These are phyloP conservation scores for Apotomis betuletana DNA, from an alignment of 2,888 invertebrate genomes.

Conservation along the genomic window DNA sequence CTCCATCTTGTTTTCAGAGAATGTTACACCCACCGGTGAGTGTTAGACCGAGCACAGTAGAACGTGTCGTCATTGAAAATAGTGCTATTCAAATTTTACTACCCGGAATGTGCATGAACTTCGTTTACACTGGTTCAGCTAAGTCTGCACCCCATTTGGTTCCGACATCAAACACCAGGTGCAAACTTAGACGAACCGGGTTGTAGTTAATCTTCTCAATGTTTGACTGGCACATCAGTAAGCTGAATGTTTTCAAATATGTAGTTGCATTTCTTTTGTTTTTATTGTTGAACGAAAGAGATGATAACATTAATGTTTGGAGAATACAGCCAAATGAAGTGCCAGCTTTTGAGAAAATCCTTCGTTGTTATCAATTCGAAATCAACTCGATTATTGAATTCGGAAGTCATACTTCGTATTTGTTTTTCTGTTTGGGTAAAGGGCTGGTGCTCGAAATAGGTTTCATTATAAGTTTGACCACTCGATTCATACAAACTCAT, in stretches of 20 bases:
- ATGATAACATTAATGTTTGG: too few relatives aligned
- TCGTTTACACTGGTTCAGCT: slow-evolving; percentile 3
- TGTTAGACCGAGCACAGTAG: slow-evolving; percentile 75
- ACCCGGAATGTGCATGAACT: slow-evolving; percentile 43
- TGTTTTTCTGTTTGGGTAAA: neutral
- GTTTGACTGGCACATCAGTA: neutral
- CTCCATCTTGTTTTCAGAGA: slow-evolving; percentile 84
- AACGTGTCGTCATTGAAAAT: slow-evolving; percentile 47
- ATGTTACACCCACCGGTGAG: slow-evolving; percentile 83
- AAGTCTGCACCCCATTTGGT: neutral
- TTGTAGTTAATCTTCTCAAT: slow-evolving; percentile 28
- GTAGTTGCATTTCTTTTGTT: too few relatives aligned
- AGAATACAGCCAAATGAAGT: too few relatives aligned
- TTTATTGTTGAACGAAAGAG: too few relatives aligned
- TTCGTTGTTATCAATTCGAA: slow-evolving; percentile 15
- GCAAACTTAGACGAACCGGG: neutral
- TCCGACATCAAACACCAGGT: neutral
- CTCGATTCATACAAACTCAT: slow-evolving; percentile 15
- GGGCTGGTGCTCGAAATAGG: slow-evolving; percentile 8
- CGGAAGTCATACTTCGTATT: slow-evolving; percentile 7
- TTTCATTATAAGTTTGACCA: slow-evolving; percentile 12
- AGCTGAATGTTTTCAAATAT: too few relatives aligned
- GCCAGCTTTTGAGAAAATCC: slow-evolving; percentile 5
- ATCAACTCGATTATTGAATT: neutral
- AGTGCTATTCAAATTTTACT: slow-evolving; percentile 32